Evolutionary conservation across 2,888 invertebrate species (phyloP).

Genomic region (Heliconius cydno): DNA sequence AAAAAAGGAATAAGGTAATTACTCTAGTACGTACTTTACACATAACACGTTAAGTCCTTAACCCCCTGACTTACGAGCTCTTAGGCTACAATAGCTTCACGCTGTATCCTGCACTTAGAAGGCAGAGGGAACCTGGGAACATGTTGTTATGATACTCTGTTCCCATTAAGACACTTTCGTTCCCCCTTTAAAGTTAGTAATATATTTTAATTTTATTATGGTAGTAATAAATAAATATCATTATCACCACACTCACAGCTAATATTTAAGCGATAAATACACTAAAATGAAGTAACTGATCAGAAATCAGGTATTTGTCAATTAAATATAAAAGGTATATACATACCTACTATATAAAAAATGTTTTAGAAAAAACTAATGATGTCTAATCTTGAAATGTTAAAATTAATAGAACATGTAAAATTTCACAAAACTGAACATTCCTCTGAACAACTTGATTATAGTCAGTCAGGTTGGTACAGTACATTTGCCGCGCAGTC

Average conservation of each 20-base stretch:
- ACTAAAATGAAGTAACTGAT: too few relatives aligned
- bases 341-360: neutral
- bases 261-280: too few relatives aligned
- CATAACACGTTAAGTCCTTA: neutral
- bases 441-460: neutral
- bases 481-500: conserved; percentile 17
- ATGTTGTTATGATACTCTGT: neutral
- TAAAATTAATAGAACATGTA: neutral
- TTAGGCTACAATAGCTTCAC: neutral
- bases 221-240: too few relatives aligned
- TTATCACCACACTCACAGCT: too few relatives aligned
- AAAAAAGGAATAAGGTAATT: neutral
- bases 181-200: too few relatives aligned
- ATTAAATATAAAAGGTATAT: too few relatives aligned
- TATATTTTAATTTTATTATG: too few relatives aligned
- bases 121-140: neutral
- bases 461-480: neutral
- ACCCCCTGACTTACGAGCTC: neutral
- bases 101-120: neutral
- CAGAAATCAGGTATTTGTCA: too few relatives aligned
- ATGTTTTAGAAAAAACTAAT: neutral
- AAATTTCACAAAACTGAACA: neutral
- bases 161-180: too few relatives aligned
- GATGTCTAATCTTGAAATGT: neutral
- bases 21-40: neutral